These are phyloP conservation scores for Erethizon dorsatum DNA, from an alignment of 2,797 vertebrate genomes.

Conservation along the genomic window DNA sequence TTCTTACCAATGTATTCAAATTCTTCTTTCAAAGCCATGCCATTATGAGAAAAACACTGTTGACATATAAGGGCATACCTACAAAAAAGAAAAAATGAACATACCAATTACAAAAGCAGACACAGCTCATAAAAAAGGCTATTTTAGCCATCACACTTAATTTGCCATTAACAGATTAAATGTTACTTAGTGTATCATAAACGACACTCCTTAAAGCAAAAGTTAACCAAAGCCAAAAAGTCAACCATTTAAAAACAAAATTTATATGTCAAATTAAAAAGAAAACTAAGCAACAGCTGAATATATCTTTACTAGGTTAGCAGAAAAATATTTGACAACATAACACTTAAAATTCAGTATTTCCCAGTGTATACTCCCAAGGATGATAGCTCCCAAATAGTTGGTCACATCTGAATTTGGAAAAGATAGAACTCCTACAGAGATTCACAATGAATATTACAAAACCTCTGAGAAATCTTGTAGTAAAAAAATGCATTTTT, in stretches of 20 bases:
- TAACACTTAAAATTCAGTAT: slow-evolving; percentile 58
- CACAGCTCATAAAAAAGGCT: slow-evolving; percentile 22
- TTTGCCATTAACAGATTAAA: slow-evolving; percentile 29
- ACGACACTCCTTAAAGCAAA: slow-evolving; percentile 53
- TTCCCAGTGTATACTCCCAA: slow-evolving; percentile 42
- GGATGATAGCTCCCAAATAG: slow-evolving; percentile 30
- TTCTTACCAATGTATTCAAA: slow-evolving; percentile 99
- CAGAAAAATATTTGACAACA: slow-evolving; percentile 59
- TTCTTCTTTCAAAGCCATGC: slow-evolving; percentile 99
- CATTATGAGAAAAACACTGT: slow-evolving; percentile 99
- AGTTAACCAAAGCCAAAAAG: slow-evolving; percentile 35
- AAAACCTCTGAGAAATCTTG: slow-evolving; percentile 57
- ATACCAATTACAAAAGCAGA: slow-evolving; percentile 52
- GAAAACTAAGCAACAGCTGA: slow-evolving; percentile 43
- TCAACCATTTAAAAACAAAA: slow-evolving; percentile 58
- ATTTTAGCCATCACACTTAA: slow-evolving; percentile 23
- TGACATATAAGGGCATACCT: slow-evolving; percentile 99
- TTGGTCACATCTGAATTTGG: not conserved
- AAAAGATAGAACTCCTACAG: slow-evolving; percentile 35
- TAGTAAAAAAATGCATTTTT: slow-evolving; percentile 68
- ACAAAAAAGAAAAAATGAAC: slow-evolving; percentile 66
- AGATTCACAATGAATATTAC: slow-evolving; percentile 61
- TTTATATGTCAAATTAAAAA: slow-evolving; percentile 59
- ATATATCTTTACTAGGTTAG: slow-evolving; percentile 64
- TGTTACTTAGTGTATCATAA: slow-evolving; percentile 57